Conservation (phyloP, 2,888 invertebrate species). For the Deladenus siricidicola region DNA sequence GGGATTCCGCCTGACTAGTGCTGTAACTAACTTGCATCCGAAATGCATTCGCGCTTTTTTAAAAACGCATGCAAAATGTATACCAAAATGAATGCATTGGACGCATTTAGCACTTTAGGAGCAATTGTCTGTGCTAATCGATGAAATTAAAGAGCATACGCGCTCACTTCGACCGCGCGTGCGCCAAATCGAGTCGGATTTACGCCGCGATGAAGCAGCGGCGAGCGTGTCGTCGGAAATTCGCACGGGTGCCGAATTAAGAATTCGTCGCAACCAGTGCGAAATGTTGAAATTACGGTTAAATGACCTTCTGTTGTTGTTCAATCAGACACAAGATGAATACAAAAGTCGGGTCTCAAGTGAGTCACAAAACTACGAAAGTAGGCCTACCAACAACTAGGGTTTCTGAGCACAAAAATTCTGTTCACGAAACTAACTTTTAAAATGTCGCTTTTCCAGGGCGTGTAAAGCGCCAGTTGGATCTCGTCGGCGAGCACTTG, state of each 20-base stretch:
- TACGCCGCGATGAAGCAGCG: conserved; percentile 20
- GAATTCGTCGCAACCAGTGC: conserved; percentile 44
- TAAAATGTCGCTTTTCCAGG: conserved; percentile 22
- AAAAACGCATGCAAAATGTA: neutral
- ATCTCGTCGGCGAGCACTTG: conserved; percentile 43
- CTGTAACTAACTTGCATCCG: too few relatives aligned
- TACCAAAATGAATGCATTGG: neutral
- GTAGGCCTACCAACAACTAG: neutral
- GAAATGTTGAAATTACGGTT: conserved; percentile 41
- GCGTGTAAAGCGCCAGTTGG: conserved; percentile 47
- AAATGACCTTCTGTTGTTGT: conserved; percentile 36
- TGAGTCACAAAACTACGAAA: conserved; percentile 17
- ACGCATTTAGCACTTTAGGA: conserved; percentile 24
- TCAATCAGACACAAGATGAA: conserved; percentile 45
- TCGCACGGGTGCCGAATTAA: conserved; percentile 23
- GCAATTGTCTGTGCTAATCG: conserved; percentile 44
- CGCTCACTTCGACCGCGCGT: conserved; percentile 24
- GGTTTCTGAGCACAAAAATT: conserved; percentile 13
- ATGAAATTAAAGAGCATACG: conserved; percentile 25
- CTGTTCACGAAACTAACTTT: neutral
- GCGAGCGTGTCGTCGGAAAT: conserved; percentile 6
- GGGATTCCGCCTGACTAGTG: too few relatives aligned
- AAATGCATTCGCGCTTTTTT: neutral
- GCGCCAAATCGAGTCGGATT: conserved; percentile 20
- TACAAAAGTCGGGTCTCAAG: conserved; percentile 48